Evolutionary conservation across 2,113 vertebrate species (phyloP).

Genomic region (Colossoma macropomum): DNA sequence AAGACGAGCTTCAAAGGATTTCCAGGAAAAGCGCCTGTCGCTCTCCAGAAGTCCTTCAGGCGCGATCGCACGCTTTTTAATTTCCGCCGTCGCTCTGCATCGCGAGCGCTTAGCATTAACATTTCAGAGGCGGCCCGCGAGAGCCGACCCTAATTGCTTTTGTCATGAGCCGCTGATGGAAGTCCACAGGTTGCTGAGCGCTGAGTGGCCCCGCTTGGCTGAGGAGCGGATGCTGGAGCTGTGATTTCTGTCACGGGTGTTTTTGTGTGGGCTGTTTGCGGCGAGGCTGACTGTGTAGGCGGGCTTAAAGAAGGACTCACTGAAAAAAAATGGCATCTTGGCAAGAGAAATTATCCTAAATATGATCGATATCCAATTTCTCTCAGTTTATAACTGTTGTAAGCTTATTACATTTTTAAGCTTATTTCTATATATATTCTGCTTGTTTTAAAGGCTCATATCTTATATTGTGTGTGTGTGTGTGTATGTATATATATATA

Average conservation of each 20-base stretch:
- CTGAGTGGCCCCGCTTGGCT: neutral
- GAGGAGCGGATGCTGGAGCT: neutral
- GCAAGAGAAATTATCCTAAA: too few species aligned
- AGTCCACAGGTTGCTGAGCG: constrained; percentile 15
- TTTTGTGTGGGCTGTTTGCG: neutral
- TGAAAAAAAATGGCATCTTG: too few species aligned
- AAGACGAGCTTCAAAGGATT: constrained; percentile 32
- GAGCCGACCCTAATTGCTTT: constrained; percentile 60
- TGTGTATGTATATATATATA: too few species aligned
- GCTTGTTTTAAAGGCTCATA: too few species aligned
- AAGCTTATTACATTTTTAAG: too few species aligned
- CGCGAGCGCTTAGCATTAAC: constrained; percentile 56
- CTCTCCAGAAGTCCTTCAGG: constrained; percentile 60
- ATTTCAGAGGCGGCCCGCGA: constrained; percentile 23
- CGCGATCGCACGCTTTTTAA: constrained; percentile 55
- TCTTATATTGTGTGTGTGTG: too few species aligned
- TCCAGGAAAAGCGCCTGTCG: constrained; percentile 29
- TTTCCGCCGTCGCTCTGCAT: constrained; percentile 53
- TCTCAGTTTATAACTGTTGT: too few species aligned
- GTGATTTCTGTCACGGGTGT: neutral
- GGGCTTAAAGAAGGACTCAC: neutral
- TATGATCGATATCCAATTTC: too few species aligned
- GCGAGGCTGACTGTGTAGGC: neutral
- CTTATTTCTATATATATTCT: too few species aligned
- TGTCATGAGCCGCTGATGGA: constrained; percentile 48